Percentiles rank a stretch among this genome's conserved stretches.
Conservation (phyloP, 2,113 vertebrate species). For the Patagioenas fasciata region DNA sequence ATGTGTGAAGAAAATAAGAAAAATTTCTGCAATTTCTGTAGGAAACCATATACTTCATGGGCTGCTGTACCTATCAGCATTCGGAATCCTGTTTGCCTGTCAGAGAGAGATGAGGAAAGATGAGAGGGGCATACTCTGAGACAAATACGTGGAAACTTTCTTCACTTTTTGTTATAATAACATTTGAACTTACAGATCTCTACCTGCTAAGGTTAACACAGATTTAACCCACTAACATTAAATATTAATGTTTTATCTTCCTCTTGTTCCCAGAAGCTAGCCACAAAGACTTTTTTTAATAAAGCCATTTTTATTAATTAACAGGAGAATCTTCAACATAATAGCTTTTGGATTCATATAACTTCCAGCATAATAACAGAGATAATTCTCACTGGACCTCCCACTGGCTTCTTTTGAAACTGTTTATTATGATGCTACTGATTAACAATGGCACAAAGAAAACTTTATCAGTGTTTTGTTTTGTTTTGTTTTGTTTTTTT, state of each 20-base stretch:
- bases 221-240: neutral
- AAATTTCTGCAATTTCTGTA: neutral
- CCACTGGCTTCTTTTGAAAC: neutral
- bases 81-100: neutral
- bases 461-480: neutral
- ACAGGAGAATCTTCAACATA: neutral
- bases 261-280: neutral
- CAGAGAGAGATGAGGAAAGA: neutral
- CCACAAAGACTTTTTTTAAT: neutral
- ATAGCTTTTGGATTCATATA: neutral
- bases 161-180: neutral
- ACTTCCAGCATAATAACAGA: neutral
- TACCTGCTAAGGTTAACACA: neutral
- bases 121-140: neutral
- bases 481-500: too few relatives aligned
- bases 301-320: neutral
- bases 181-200: neutral
- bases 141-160: neutral
- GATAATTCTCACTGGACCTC: neutral
- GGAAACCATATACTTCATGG: neutral
- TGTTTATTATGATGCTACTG: neutral
- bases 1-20: neutral
- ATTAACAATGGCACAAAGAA: neutral
- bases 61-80: neutral
- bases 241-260: neutral